phyloP scores from a whole-genome alignment of 2,113 vertebrate genomes.

The Salvelinus sp. region DNA sequence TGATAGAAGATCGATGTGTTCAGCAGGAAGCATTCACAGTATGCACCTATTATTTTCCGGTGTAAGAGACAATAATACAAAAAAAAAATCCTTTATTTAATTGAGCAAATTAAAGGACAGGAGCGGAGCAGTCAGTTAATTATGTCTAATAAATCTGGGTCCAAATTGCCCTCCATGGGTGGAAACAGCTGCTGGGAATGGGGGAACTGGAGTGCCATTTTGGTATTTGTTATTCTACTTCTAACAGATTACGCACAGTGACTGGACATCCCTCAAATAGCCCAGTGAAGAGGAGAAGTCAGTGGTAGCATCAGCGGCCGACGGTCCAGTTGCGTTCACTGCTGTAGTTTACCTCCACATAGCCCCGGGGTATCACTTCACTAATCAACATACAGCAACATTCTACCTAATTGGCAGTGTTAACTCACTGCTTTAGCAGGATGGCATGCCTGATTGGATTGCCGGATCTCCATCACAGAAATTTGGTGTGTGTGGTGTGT shows the following conservation, averaged over 20 bases:
- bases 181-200: slow-evolving; percentile 68
- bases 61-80: too few species aligned
- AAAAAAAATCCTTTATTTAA: slow-evolving; percentile 66
- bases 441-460: slow-evolving; percentile 67
- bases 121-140: slow-evolving; percentile 75
- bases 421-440: slow-evolving; percentile 67
- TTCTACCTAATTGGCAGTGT: slow-evolving; percentile 72
- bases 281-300: slow-evolving; percentile 63
- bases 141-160: slow-evolving; percentile 79
- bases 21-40: slow-evolving; percentile 39
- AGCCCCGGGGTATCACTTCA: slow-evolving; percentile 64
- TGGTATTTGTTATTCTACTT: slow-evolving; percentile 79
- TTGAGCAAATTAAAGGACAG: slow-evolving; percentile 74
- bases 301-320: slow-evolving; percentile 25
- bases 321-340: slow-evolving; percentile 47
- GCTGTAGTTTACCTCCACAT: slow-evolving; percentile 62
- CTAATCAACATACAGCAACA: slow-evolving; percentile 72
- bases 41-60: slow-evolving; percentile 48
- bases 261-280: slow-evolving; percentile 67
- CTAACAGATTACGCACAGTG: slow-evolving; percentile 69
- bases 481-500: slow-evolving; percentile 28
- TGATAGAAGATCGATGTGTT: too few species aligned
- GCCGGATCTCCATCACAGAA: slow-evolving; percentile 45
- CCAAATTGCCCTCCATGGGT: slow-evolving; percentile 74
- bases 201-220: slow-evolving; percentile 73